phyloP scores from a whole-genome alignment of 2,797 vertebrate genomes.

The Scleropages formosus region DNA sequence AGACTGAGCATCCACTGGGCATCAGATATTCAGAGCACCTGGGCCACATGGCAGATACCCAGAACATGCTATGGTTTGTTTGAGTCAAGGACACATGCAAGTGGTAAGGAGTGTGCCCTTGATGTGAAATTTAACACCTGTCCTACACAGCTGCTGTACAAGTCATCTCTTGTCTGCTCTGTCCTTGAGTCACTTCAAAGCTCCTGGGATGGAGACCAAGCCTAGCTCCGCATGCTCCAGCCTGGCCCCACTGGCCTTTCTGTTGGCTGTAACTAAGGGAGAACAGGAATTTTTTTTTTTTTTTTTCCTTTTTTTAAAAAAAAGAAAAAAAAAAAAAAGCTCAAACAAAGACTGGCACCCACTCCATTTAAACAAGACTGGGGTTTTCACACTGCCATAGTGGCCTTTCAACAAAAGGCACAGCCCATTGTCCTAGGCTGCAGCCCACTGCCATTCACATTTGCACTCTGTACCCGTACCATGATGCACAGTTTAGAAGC shows the following conservation, averaged over 20 bases:
- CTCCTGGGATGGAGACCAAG: too few species aligned
- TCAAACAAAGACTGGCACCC: too few species aligned
- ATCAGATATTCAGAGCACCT: background rate
- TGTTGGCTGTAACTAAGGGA: too few species aligned
- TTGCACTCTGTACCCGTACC: conserved; percentile 52
- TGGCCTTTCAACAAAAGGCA: background rate
- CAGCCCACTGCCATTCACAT: conserved; percentile 51
- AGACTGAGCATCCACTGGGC: background rate
- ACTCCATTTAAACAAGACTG: too few species aligned
- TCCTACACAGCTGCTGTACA: background rate
- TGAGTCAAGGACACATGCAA: too few species aligned
- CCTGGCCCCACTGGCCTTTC: too few species aligned
- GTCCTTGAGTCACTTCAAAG: too few species aligned
- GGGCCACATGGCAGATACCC: background rate
- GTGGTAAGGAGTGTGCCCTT: background rate
- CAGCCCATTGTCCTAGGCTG: background rate
- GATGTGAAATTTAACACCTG: background rate
- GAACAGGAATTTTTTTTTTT: too few species aligned
- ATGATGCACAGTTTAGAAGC: conserved; percentile 36
- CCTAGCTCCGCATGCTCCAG: too few species aligned
- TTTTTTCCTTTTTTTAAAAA: too few species aligned
- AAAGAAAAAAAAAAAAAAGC: too few species aligned
- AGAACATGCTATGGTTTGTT: background rate
- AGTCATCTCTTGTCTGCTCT: background rate
- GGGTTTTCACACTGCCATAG: background rate